These are phyloP conservation scores for Hucho hucho DNA, from an alignment of 2,113 vertebrate genomes.

Conservation along the genomic window DNA sequence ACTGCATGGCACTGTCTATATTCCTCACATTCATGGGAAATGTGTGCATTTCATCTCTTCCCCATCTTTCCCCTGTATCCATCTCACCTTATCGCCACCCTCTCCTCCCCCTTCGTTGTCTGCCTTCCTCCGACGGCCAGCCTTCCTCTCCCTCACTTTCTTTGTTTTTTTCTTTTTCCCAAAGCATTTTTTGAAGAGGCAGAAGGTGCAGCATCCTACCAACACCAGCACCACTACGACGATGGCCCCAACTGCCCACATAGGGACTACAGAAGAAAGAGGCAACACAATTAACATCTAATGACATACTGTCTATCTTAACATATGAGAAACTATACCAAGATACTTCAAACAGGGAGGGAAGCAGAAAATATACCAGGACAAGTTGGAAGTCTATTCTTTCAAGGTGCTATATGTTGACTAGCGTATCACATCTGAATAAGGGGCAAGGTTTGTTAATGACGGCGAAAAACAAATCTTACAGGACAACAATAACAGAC, in stretches of 20 bases:
- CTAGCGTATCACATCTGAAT: no score
- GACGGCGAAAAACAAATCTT: no score
- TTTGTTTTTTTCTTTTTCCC: constrained; percentile 81
- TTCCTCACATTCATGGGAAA: neutral
- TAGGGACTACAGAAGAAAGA: constrained; percentile 71
- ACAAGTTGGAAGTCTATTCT: no score
- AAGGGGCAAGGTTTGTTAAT: no score
- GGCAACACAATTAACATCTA: neutral
- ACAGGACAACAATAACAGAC: no score
- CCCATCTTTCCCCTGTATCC: neutral
- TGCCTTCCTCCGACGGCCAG: constrained; percentile 68
- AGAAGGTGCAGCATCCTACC: constrained; percentile 77
- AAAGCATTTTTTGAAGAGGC: constrained; percentile 80
- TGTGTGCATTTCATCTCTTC: neutral
- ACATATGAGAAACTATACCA: no score
- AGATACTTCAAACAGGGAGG: no score
- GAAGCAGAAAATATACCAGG: no score
- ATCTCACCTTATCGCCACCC: constrained; percentile 58
- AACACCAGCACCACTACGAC: constrained; percentile 75
- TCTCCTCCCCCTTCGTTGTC: constrained; percentile 59
- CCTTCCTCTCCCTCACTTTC: constrained; percentile 81
- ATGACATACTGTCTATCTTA: neutral
- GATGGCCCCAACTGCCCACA: constrained; percentile 83
- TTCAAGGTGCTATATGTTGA: no score
- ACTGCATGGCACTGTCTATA: neutral